Evolutionary conservation across 2,113 vertebrate genomes (phyloP).

Genomic region (Oncorhynchus gorbuscha): DNA sequence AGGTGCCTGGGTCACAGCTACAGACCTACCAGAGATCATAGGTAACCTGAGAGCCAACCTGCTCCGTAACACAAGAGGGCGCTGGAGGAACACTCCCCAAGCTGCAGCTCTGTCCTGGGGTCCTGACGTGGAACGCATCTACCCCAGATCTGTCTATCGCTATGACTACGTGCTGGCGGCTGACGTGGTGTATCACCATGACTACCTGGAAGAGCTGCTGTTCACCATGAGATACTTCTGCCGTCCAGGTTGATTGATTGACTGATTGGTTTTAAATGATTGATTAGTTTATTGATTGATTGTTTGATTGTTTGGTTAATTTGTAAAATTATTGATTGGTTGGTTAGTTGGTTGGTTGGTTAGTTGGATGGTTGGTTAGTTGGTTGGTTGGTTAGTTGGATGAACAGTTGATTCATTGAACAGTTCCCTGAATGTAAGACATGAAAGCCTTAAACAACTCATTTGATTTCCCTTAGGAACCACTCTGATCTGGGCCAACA

Average conservation of each 20-base stretch:
- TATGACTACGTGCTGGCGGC: slow-evolving; percentile 81
- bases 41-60: slow-evolving; percentile 80
- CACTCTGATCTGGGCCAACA: slow-evolving; percentile 89
- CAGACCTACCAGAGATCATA: slow-evolving; percentile 78
- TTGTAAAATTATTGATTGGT: too few species aligned
- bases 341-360: too few species aligned
- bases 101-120: slow-evolving; percentile 78
- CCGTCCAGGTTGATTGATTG: slow-evolving; percentile 49
- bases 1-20: slow-evolving; percentile 82
- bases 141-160: slow-evolving; percentile 62
- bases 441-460: too few species aligned
- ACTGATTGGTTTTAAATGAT: too few species aligned
- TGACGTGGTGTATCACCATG: slow-evolving; percentile 81
- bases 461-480: slow-evolving; percentile 62
- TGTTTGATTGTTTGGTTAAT: too few species aligned
- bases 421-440: too few species aligned
- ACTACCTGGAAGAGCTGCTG: slow-evolving; percentile 72
- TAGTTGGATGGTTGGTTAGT: too few species aligned
- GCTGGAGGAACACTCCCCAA: slow-evolving; percentile 68
- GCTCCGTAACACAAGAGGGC: slow-evolving; percentile 69
- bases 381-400: too few species aligned
- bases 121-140: slow-evolving; percentile 65
- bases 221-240: slow-evolving; percentile 86
- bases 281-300: too few species aligned
- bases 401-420: too few species aligned